Base-by-base conservation (phyloP, 2,888 invertebrate genomes). In the Amaurobius ferox region DNA sequence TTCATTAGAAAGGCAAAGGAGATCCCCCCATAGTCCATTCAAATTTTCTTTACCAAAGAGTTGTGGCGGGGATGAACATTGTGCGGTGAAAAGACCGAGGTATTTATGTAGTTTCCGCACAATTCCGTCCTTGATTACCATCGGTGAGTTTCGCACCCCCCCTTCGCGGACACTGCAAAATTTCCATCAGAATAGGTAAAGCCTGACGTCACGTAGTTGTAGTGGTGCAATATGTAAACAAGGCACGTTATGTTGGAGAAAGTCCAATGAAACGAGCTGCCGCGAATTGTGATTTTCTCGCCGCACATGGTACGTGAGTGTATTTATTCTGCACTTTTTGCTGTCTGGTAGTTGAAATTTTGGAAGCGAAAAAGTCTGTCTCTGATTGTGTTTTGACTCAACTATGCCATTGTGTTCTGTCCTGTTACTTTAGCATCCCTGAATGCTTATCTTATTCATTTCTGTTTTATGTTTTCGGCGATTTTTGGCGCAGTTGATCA, bases 101-200 rank as follows among this genome's bases (percentile, higher is more conserved):
- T 85, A 85, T 85, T 85, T 85, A 85, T 85, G 83, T 85, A 85
- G 83, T 77, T 85, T 85, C 77, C 77, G 71, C 77, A 71, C 83
- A 85, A 85, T 85, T 85, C 83, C 39, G 66, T 23, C 64, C 83
- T 85, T 85, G 83, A 85, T 85, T 85, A 85, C 83, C 83, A 77
- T 77, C 72, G 40, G 72, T 55, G 55, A 66, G 66, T 64, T 72
- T 72, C 73, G n/a, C n/a, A n/a, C 32, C 66, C 44, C 29, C 61
- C 48, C 32, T 35, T 39, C 73, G 66, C 48, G 74, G 74, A 74
- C 81, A 74, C 55, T 32, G 70, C 16, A 28, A 62, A 61, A 85
- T 85, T 85, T 85, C 64, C 83, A 85, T 85, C 77, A 85, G 83
- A 85, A 85, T 85, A 77, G 83, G 81, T 83, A 71, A 83, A 73